phyloP scores from a whole-genome alignment of 2,797 vertebrate species.

The Microctenopoma lineatum region DNA sequence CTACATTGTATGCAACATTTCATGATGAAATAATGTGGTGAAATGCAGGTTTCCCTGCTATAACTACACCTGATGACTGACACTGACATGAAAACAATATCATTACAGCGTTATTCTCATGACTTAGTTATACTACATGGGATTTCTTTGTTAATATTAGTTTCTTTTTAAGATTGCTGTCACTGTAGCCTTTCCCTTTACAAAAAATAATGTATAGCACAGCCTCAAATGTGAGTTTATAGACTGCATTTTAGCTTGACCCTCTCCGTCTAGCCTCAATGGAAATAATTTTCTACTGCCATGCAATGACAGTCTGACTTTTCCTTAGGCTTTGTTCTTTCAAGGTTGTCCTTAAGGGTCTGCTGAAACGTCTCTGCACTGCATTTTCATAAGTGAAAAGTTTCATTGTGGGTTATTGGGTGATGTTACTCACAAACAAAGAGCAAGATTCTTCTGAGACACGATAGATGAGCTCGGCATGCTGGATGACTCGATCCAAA shows the following conservation, averaged over 20 bases:
- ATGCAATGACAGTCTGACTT: slow-evolving; percentile 15
- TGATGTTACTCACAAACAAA: slow-evolving; percentile 80
- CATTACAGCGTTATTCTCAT: not conserved
- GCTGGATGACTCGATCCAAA: slow-evolving; percentile 83
- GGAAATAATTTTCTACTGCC: slow-evolving; percentile 7
- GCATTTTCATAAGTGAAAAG: not conserved
- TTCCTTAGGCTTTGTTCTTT: slow-evolving; percentile 7
- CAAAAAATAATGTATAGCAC: not conserved
- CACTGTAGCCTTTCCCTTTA: slow-evolving; percentile 6
- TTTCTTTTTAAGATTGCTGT: slow-evolving; percentile 11
- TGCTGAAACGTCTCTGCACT: not conserved
- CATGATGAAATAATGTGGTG: not conserved
- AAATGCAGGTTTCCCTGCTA: not conserved
- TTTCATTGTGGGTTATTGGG: not conserved
- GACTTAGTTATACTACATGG: slow-evolving; percentile 1
- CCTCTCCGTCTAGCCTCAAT: not conserved
- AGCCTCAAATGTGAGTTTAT: slow-evolving; percentile 11
- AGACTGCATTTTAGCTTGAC: slow-evolving; percentile 17
- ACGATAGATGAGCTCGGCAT: slow-evolving; percentile 83
- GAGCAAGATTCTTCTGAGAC: slow-evolving; percentile 82
- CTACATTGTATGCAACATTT: not conserved
- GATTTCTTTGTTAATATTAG: slow-evolving; percentile 8
- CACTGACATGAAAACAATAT: not conserved
- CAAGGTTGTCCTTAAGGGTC: not conserved
- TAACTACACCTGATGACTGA: not conserved